Base-by-base conservation (phyloP, 1,140 invertebrate genomes). In the Ptiloglossa arizonensis region DNA sequence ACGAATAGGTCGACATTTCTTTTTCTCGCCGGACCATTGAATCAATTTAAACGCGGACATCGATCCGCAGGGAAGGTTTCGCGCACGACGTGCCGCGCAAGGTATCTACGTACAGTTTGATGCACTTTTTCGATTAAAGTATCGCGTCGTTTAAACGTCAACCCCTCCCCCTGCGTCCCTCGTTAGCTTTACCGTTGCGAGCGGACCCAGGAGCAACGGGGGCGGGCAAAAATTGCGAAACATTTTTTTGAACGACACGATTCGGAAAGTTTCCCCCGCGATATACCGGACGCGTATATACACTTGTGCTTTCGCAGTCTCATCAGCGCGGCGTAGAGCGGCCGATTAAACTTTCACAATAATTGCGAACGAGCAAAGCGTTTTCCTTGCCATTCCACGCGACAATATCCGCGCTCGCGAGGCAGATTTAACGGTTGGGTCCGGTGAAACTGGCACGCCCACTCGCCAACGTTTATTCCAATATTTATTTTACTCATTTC, bases 341-440 rank as follows among this genome's bases (percentile, higher is more conserved):
- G 57, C 32, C 82, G 74, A 85, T 85, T 85, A 85, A 85, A 81
- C 69, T 56, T 78, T 74, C 66, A 79, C 74, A 84, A 84, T 79
- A 75, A 85, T 85, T 70, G 74, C 70, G 56, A 79, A 74, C 69
- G 66, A 75, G 74, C 35, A 62, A 78, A 85, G 64, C 69, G 41
- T 70, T 67, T 35, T 80, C 57, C 66, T 80, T 80, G 79, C 59
- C 73, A 70, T 76, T 77, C 48, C 66, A 46, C 29, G 50, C 57
- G 74, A 80, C 79, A 57, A 80, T 80, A 77, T 80, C 48, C 71
- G 29, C 24, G 59, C 66, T 59, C 32, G 32, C 59, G 29, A 76
- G 64, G 32, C 46, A 69, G 73, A 80, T 80, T 77, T 77, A 77
- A 77, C 66, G 73, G 50, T 44, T 59, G 63, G 71, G 59, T n/a